Evolutionary conservation across 2,113 vertebrate genomes (phyloP), one percentile per base, ranked within the genome.

Genomic region (Toxotes jaculatrix): DNA sequence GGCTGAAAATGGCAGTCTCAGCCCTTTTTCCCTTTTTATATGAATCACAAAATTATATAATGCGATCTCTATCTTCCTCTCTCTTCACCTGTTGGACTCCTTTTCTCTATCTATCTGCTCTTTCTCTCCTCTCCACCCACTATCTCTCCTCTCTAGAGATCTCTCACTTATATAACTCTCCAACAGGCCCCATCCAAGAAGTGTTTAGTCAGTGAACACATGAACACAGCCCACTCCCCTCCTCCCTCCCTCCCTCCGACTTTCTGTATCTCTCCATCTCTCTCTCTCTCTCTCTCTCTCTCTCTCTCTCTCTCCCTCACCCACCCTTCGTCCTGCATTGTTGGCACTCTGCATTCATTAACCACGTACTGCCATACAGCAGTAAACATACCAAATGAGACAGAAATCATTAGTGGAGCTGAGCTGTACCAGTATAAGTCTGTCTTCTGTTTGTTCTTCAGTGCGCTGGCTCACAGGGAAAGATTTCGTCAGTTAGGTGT

Each of bases 341-440:
- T 91, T 88, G 79, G 85, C 72, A 78, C 73, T 76, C 86, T 92
- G 92, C 90, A 92, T 91, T 92, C 89, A 91, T 94, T 92, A 92
- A 84, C 62, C 91, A 92, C 79, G 75, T 89, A 79, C 84, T 56
- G 80, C 82, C 81, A 57, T 80, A 84, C 62, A 75, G 80, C 86
- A 65, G 81, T 83, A 93, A 93, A 91, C 90, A 87, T 76, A 73
- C 82, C 80, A 89, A 90, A 90, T 91, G 90, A 91, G 84, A 81
- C 63, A 7, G 80, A 81, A 85, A 84, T 83, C 83, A 87, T 90
- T 89, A 78, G 85, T 68, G 49, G 45, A 82, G 79, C 66, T 40
- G 75, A 73, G 78, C 76, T 77, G 47, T 63, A 31, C 51, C 40
- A 49, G 38, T 27, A 4, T 53, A 21, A 21, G 53, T 66, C 51